A percentile compares a stretch with the other conserved stretches of the same genome.
These are phyloP conservation scores for Symphodus melops DNA, from an alignment of 2,113 vertebrate genomes.

Conservation along the genomic window DNA sequence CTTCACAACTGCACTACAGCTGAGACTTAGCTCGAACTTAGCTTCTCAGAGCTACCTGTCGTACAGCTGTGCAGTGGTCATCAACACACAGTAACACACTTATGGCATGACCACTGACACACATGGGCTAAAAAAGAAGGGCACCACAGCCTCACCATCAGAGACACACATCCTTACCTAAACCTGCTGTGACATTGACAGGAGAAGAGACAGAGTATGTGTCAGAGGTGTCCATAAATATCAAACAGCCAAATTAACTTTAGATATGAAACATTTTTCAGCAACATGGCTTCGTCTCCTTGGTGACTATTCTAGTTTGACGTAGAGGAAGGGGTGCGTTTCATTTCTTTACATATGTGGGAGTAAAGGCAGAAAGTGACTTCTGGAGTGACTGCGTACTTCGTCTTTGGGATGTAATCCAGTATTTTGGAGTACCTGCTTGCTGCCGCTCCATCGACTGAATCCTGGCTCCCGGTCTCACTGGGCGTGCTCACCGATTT, in stretches of 20 bases:
- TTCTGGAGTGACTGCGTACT: not conserved
- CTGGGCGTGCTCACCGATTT: slow-evolving; percentile 99
- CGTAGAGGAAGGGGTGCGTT: not conserved
- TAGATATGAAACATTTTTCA: not conserved
- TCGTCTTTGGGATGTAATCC: not conserved
- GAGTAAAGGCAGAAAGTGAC: not conserved
- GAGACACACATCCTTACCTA: slow-evolving; percentile 78
- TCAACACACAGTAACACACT: slow-evolving; percentile 54
- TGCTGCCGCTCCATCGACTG: slow-evolving; percentile 89
- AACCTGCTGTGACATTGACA: slow-evolving; percentile 71
- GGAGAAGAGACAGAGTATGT: slow-evolving; percentile 52
- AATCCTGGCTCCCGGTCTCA: slow-evolving; percentile 97
- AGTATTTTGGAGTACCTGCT: slow-evolving; percentile 87
- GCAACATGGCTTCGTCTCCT: too few relatives aligned
- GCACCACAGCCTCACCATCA: slow-evolving; percentile 33
- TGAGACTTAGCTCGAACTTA: not conserved
- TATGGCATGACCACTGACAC: slow-evolving; percentile 43
- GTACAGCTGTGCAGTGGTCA: slow-evolving; percentile 53
- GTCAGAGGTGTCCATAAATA: slow-evolving; percentile 22
- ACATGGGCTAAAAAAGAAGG: slow-evolving; percentile 42
- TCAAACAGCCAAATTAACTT: slow-evolving; percentile 3
- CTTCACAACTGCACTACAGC: too few relatives aligned
- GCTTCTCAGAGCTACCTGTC: not conserved
- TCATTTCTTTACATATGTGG: not conserved
- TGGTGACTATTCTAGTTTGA: not conserved